Evolutionary conservation across 2,797 vertebrate genomes (phyloP).

Genomic region (Trichosurus vulpecula): DNA sequence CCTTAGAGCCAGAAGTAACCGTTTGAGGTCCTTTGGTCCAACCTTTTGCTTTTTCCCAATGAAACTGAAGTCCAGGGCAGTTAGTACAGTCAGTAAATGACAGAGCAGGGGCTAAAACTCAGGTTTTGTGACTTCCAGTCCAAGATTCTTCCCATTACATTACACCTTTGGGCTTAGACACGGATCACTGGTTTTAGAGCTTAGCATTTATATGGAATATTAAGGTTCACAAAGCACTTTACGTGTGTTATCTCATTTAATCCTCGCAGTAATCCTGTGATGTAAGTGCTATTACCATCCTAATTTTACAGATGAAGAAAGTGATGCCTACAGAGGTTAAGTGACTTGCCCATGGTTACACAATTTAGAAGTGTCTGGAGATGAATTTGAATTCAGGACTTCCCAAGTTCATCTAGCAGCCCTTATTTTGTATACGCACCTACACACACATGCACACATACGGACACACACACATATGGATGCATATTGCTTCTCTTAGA

Average conservation of each 20-base stretch:
- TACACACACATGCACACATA: too few species aligned
- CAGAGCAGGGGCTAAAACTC: not conserved
- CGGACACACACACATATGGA: not conserved
- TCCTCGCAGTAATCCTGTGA: not conserved
- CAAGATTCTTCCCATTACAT: not conserved
- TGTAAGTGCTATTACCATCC: not conserved
- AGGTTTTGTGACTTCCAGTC: not conserved
- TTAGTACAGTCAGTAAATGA: not conserved
- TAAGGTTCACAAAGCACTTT: not conserved
- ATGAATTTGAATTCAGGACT: not conserved
- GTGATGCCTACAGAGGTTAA: not conserved
- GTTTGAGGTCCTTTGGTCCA: not conserved
- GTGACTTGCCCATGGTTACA: not conserved
- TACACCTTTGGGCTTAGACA: not conserved
- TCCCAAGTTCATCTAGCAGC: not conserved
- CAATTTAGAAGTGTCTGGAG: not conserved
- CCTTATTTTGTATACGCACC: not conserved
- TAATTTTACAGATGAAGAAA: not conserved
- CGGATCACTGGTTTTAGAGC: not conserved
- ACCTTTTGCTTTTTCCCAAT: not conserved
- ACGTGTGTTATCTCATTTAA: not conserved
- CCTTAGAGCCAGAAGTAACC: not conserved
- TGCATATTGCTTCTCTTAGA: not conserved
- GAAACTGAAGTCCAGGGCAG: not conserved
- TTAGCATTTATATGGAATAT: not conserved